These are phyloP conservation scores for Morpho helenor DNA, from an alignment of 2,888 invertebrate species.

Conservation along the genomic window DNA sequence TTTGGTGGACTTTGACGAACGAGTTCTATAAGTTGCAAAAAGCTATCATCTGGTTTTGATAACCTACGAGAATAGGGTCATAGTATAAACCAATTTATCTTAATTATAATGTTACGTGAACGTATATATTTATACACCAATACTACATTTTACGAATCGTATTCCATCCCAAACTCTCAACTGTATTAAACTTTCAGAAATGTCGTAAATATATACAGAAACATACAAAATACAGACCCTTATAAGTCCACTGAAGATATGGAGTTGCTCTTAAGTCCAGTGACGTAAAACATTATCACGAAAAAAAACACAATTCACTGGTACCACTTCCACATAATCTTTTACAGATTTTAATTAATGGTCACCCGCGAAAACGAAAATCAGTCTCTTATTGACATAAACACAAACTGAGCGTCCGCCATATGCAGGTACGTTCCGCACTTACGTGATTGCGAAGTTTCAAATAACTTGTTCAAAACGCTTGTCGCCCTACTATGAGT, in stretches of 20 bases:
- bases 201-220: slow-evolving; percentile 50
- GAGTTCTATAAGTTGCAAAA: slow-evolving; percentile 34
- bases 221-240: slow-evolving; percentile 72
- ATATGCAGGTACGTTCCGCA: slow-evolving; percentile 74
- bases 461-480: slow-evolving; percentile 29
- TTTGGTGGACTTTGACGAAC: not conserved
- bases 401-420: slow-evolving; percentile 78
- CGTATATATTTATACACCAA: not conserved
- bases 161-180: not conserved
- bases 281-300: slow-evolving; percentile 70
- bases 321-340: slow-evolving; percentile 65
- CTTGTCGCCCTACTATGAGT: slow-evolving; percentile 19
- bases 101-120: not conserved
- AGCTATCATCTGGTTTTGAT: slow-evolving; percentile 59
- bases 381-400: slow-evolving; percentile 78
- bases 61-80: slow-evolving; percentile 43
- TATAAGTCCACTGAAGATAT: slow-evolving; percentile 64
- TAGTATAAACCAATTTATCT: slow-evolving; percentile 7
- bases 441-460: slow-evolving; percentile 41
- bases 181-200: slow-evolving; percentile 28
- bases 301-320: slow-evolving; percentile 64
- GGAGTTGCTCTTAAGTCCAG: slow-evolving; percentile 64
- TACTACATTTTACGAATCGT: not conserved
- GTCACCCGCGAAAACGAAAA: slow-evolving; percentile 77
- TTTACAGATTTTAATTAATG: slow-evolving; percentile 61